Evolutionary conservation across 2,888 invertebrate species (phyloP).

Genomic region (Acronicta leporina): DNA sequence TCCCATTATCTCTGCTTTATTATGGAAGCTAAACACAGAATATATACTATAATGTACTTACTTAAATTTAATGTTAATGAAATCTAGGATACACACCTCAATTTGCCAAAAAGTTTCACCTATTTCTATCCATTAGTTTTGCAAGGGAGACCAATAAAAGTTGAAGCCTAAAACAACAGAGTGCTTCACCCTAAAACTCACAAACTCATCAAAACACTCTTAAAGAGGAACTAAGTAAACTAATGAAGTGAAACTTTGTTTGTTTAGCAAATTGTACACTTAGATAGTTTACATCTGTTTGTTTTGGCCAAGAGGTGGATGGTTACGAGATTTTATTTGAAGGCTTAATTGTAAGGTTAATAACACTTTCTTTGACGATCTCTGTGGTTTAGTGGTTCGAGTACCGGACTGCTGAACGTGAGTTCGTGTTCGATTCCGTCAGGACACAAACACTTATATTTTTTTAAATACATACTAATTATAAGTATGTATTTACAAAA

Average conservation of each 20-base stretch:
- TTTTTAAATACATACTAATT: too few relatives aligned
- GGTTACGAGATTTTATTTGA: not conserved
- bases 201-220: slow-evolving; percentile 21
- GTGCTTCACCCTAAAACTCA: slow-evolving; percentile 1
- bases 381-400: too few relatives aligned
- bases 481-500: too few relatives aligned
- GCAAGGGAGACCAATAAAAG: slow-evolving; percentile 3
- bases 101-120: not conserved
- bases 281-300: not conserved
- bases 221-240: slow-evolving; percentile 6
- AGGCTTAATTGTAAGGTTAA: not conserved
- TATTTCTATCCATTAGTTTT: not conserved
- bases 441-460: too few relatives aligned
- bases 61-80: not conserved
- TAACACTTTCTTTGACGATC: not conserved
- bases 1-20: too few relatives aligned
- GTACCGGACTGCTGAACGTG: too few relatives aligned
- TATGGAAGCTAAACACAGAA: too few relatives aligned
- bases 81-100: not conserved
- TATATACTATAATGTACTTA: too few relatives aligned
- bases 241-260: slow-evolving; percentile 22
- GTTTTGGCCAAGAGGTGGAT: not conserved
- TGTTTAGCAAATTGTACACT: slow-evolving; percentile 7
- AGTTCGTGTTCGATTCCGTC: too few relatives aligned
- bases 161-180: not conserved